Base-by-base conservation (phyloP, 2,888 invertebrate genomes). In the Apoderus coryli region DNA sequence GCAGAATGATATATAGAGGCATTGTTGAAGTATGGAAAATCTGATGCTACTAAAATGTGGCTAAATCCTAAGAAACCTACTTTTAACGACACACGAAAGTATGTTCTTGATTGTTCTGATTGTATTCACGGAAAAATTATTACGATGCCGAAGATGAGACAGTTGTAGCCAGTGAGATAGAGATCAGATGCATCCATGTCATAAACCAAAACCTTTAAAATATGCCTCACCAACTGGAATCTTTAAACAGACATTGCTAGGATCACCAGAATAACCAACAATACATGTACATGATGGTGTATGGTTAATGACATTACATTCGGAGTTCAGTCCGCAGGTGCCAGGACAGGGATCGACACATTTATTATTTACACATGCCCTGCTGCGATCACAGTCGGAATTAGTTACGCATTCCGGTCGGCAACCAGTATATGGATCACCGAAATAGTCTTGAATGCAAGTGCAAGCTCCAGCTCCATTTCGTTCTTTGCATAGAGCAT, bases 381-480 rank as follows among this genome's bases (percentile, higher is more conserved):
- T 65, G 30, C 65, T 67, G 33, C 61, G 59, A 25, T 64, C 55
- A 46, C 78, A 79, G 44, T 77, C 76, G 2, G 71, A 63, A 49
- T 72, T 75, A 28, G 67, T 63, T 9, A 69, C 63, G 50, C 76
- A 77, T 54, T 76, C 76, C 2, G 76, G 74, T 37, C 74, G 61
- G 52, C 78, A 76, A 34, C 69, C 68, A 14, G 65, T 64, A 44
- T 69, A 69, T 15, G 76, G 76, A 49, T 72, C 66, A 19, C 76
- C 76, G 31, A 65, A 64, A 47, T 71, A 75, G 43, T 68, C 71
- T 10, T 69, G 60, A 31, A 71, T 56, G 48, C 76, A 76, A 37
- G 64, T 60, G 46, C 76, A 76, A 31, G 71, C 65, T 14, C 74
- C 74, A 35, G 71, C 70, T 33, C 67, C 66, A 43, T 70, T 69